Conservation (phyloP, 2,888 invertebrate species). For the Pterobdella sp. region DNA sequence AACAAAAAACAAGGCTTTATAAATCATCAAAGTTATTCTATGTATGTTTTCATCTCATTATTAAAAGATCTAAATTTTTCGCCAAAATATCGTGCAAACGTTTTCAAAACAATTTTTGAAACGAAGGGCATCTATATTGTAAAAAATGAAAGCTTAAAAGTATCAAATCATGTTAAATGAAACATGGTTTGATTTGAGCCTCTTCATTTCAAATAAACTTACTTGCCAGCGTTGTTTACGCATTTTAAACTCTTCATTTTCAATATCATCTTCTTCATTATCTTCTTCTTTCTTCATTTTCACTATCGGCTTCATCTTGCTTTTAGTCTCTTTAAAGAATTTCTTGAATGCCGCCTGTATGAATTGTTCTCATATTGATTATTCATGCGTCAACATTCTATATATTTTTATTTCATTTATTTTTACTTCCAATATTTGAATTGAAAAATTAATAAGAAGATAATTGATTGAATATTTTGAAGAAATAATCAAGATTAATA, state of each 20-base stretch:
- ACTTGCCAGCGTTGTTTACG: constrained; percentile 40
- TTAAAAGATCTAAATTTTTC: neutral
- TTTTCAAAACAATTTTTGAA: neutral
- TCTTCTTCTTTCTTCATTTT: constrained; percentile 18
- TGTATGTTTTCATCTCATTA: too few relatives aligned
- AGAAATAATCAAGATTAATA: too few relatives aligned
- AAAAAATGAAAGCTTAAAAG: too few relatives aligned
- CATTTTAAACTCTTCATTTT: constrained; percentile 37
- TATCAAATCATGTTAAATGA: neutral
- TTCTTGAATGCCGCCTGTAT: constrained; percentile 39
- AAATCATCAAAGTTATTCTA: too few relatives aligned
- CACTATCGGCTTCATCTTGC: constrained; percentile 32
- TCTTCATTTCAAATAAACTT: neutral
- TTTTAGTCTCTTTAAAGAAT: constrained; percentile 38
- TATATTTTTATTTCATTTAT: neutral
- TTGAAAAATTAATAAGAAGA: too few relatives aligned
- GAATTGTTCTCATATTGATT: neutral
- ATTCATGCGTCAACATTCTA: neutral
- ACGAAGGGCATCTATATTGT: too few relatives aligned
- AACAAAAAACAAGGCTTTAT: too few relatives aligned
- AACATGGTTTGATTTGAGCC: neutral
- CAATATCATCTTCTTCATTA: constrained; percentile 28
- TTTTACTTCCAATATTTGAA: too few relatives aligned
- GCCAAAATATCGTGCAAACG: neutral
- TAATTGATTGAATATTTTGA: too few relatives aligned